phyloP scores from a whole-genome alignment of 2,797 vertebrate species.

The Protonibea diacanthus region DNA sequence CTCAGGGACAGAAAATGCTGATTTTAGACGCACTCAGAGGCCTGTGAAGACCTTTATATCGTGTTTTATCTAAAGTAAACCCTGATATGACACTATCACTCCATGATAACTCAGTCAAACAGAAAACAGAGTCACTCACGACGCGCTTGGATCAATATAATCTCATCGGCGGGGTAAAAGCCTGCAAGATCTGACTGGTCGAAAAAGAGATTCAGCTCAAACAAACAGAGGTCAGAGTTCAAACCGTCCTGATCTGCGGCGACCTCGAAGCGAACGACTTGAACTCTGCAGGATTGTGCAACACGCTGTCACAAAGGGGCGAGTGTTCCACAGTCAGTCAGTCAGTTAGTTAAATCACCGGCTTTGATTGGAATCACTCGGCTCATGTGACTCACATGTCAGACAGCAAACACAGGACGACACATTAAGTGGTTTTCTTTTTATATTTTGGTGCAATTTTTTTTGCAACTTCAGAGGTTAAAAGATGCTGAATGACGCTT shows the following conservation, averaged over 20 bases:
- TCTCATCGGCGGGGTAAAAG: not conserved
- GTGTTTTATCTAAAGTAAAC: not conserved
- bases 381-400: conserved; percentile 70
- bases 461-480: not conserved
- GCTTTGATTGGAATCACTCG: conserved; percentile 61
- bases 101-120: not conserved
- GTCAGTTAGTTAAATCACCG: conserved; percentile 41
- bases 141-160: not conserved
- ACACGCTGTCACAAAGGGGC: conserved; percentile 26
- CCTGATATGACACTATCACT: not conserved
- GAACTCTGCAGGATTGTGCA: conserved; percentile 13
- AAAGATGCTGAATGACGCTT: accelerated
- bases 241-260: not conserved
- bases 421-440: too few relatives aligned
- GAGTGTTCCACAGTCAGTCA: conserved; percentile 55
- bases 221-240: conserved; percentile 55
- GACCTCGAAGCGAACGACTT: too few relatives aligned
- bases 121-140: not conserved
- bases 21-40: not conserved
- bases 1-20: not conserved
- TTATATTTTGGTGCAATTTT: too few relatives aligned
- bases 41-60: not conserved
- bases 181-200: not conserved
- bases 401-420: not conserved
- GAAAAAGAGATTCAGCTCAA: too few relatives aligned